Percentiles rank a stretch among this genome's conserved stretches.
Conservation (phyloP, 1,140 invertebrate species). For the Lithobius niger region DNA sequence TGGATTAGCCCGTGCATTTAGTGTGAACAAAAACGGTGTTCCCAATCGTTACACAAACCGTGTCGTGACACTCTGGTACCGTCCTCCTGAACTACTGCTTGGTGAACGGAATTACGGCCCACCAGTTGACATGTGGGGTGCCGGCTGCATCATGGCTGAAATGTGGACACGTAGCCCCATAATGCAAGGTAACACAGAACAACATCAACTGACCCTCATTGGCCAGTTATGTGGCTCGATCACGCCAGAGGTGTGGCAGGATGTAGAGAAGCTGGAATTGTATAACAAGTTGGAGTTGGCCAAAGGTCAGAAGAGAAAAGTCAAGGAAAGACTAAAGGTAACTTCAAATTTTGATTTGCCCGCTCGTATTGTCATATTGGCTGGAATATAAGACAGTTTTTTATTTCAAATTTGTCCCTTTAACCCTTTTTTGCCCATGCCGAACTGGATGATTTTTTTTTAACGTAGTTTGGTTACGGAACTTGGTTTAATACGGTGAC, state of each 20-base stretch:
- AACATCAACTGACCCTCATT: conserved; percentile 89
- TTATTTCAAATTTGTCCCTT: no score
- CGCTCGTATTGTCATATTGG: neutral
- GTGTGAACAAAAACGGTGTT: conserved; percentile 68
- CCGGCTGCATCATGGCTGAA: conserved; percentile 98
- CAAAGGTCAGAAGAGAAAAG: conserved; percentile 78
- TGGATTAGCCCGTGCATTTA: conserved; percentile 81
- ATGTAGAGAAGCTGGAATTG: conserved; percentile 80
- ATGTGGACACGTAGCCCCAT: conserved; percentile 88
- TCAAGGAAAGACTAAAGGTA: conserved; percentile 68
- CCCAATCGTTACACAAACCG: conserved; percentile 90
- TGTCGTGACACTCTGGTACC: conserved; percentile 96
- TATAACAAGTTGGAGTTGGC: conserved; percentile 83
- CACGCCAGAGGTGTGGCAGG: conserved; percentile 85
- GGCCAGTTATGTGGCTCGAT: conserved; percentile 94
- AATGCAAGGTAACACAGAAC: conserved; percentile 79
- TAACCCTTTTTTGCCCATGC: no score
- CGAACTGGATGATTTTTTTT: no score
- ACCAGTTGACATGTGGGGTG: conserved; percentile 95
- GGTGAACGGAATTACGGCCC: conserved; percentile 93
- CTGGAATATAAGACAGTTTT: no score
- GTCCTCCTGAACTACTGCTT: conserved; percentile 74
- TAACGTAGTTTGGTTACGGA: no score
- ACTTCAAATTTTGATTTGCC: no score
- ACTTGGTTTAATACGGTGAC: no score